phyloP scores from a whole-genome alignment of 2,113 vertebrate genomes.

The Campylomormyrus tamandua region DNA sequence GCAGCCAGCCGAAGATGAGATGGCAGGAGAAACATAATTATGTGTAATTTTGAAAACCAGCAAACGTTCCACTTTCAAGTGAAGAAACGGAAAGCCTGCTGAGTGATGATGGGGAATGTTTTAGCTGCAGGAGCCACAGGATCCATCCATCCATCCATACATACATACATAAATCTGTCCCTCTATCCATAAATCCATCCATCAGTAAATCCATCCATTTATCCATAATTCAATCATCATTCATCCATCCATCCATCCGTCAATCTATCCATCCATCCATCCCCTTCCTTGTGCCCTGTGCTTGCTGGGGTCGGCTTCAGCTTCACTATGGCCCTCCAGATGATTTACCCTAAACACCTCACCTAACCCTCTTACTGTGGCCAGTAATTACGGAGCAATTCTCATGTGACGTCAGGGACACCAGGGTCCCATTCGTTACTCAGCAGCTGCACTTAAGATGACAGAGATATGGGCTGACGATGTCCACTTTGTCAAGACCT shows the following conservation, averaged over 20 bases:
- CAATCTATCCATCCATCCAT: background rate
- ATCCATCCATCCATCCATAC: background rate
- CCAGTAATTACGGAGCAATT: background rate
- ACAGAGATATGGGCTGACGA: background rate
- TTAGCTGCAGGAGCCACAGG: background rate
- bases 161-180: too few relatives aligned
- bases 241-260: background rate
- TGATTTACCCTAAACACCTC: background rate
- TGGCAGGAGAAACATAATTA: constrained; percentile 33
- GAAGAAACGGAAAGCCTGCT: constrained; percentile 11
- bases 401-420: background rate
- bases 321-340: background rate
- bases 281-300: background rate
- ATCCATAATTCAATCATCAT: too few relatives aligned
- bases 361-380: background rate
- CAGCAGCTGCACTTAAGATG: background rate
- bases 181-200: too few relatives aligned
- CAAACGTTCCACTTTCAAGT: constrained; percentile 30
- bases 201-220: too few relatives aligned
- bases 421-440: background rate
- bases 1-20: constrained; percentile 32
- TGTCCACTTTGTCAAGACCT: background rate
- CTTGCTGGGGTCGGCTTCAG: background rate
- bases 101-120: background rate
- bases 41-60: constrained; percentile 33